phyloP scores from a whole-genome alignment of 64 coral and sea anemone genomes.

The Astreopora myriophthalma region DNA sequence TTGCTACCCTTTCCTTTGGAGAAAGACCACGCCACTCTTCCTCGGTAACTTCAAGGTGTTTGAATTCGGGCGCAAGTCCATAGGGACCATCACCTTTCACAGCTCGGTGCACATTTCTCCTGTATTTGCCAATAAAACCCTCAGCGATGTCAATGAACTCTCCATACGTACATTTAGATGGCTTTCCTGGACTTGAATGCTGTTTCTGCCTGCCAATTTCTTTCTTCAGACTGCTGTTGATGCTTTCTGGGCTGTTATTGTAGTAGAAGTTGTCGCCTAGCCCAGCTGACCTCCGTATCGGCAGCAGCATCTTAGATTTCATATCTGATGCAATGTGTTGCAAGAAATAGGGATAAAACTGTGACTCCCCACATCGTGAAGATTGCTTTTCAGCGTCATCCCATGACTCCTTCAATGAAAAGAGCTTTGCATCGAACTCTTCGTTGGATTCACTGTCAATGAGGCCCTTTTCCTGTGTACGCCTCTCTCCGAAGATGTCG shows the following conservation, averaged over 20 bases:
- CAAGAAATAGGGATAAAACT: conserved; percentile 34
- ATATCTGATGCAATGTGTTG: conserved; percentile 31
- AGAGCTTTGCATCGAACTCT: conserved; percentile 27
- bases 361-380: not conserved
- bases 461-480: not conserved
- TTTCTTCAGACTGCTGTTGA: conserved; percentile 34
- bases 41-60: conserved; percentile 22
- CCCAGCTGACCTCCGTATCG: not conserved
- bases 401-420: not conserved
- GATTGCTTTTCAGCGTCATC: not conserved
- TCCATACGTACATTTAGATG: conserved; percentile 38
- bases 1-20: not conserved
- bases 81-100: conserved; percentile 42
- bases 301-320: conserved; percentile 47
- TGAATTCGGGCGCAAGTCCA: conserved; percentile 13
- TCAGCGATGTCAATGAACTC: conserved; percentile 27
- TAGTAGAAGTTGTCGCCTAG: conserved; percentile 46
- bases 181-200: not conserved
- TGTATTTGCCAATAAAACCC: conserved; percentile 30
- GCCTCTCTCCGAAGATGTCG: conserved; percentile 29
- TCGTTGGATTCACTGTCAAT: conserved; percentile 29
- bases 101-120: conserved; percentile 46
- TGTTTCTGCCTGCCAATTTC: conserved; percentile 26
- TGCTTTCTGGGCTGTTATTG: conserved; percentile 58
- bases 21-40: conserved; percentile 27